Conservation (phyloP, 2,113 vertebrate species). For the Mixornis gularis region DNA sequence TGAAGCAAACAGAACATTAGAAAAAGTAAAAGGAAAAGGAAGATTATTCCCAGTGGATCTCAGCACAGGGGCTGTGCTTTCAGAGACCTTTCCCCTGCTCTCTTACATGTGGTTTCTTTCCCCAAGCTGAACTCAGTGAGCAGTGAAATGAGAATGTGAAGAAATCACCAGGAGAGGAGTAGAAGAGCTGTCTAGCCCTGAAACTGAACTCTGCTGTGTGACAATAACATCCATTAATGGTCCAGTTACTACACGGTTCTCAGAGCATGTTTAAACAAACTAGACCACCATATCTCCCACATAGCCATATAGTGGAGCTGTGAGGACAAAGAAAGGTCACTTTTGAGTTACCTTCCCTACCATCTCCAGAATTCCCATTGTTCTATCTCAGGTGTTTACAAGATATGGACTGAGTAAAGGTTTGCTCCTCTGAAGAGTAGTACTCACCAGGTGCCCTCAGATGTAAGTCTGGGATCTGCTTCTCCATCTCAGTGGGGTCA, state of each 20-base stretch:
- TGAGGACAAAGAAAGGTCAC: background rate
- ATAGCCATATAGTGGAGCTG: background rate
- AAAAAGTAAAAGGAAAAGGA: background rate
- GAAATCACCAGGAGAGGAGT: background rate
- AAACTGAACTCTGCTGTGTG: background rate
- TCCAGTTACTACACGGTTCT: background rate
- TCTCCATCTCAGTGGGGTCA: background rate
- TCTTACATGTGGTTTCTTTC: background rate
- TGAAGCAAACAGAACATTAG: background rate
- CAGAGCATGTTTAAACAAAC: background rate
- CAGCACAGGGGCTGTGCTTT: background rate
- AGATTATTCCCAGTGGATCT: background rate
- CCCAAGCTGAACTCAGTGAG: accelerated
- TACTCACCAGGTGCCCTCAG: background rate
- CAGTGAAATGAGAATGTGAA: background rate
- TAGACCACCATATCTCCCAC: background rate
- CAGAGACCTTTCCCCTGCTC: background rate
- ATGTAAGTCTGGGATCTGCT: background rate
- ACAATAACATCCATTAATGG: background rate
- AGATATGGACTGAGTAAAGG: background rate
- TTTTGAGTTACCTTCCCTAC: background rate
- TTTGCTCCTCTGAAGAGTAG: background rate
- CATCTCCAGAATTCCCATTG: background rate
- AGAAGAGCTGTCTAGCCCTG: background rate
- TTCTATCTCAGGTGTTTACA: background rate